Conservation (phyloP, 35 echinoderm and acorn worm genomes). For the Holothuria glaberrima region DNA sequence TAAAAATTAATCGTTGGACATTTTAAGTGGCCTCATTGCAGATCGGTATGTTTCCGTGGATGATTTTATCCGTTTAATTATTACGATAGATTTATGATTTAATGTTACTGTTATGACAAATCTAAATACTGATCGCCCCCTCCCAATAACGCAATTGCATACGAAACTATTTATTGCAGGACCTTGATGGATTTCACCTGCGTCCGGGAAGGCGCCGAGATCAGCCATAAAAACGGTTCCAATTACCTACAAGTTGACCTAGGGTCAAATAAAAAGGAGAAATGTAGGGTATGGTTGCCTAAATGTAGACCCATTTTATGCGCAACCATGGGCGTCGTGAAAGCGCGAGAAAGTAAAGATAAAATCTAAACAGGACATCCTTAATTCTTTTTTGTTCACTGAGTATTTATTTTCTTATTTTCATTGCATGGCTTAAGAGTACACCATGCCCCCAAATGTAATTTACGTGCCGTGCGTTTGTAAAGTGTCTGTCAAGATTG, state of each 20-base stretch:
- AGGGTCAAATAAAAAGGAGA: background rate
- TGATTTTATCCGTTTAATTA: conserved; percentile 16
- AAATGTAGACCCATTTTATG: too few relatives aligned
- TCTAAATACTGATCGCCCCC: conserved; percentile 25
- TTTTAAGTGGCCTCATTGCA: conserved; percentile 22
- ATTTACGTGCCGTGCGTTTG: background rate
- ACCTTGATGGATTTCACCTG: conserved; percentile 51
- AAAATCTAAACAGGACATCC: too few relatives aligned
- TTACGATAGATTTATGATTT: conserved; percentile 30
- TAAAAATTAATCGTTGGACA: conserved; percentile 51
- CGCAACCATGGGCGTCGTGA: too few relatives aligned
- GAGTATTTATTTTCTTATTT: too few relatives aligned
- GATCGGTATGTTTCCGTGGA: background rate
- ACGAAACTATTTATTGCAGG: conserved; percentile 7
- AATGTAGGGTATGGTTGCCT: too few relatives aligned
- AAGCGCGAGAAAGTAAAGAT: too few relatives aligned
- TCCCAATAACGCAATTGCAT: conserved; percentile 40
- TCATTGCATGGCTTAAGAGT: too few relatives aligned
- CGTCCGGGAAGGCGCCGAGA: background rate
- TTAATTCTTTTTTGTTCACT: too few relatives aligned
- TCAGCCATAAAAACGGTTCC: background rate
- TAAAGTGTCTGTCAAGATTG: conserved; percentile 28
- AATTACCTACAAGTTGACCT: background rate
- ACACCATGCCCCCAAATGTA: too few relatives aligned
- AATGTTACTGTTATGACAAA: conserved; percentile 42